These are phyloP conservation scores for Alosa sapidissima DNA, from an alignment of 2,797 vertebrate species.

Conservation along the genomic window DNA sequence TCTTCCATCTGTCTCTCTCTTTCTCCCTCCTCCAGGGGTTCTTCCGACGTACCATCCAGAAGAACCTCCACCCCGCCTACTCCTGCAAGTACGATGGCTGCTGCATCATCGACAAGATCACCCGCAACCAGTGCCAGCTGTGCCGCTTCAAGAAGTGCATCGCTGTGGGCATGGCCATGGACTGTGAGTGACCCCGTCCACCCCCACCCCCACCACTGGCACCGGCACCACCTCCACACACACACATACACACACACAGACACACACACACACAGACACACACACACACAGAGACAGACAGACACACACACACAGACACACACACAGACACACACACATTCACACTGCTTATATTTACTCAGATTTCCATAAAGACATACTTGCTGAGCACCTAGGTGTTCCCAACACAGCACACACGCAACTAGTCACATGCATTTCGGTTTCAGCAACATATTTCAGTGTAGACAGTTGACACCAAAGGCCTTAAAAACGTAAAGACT, in stretches of 20 bases:
- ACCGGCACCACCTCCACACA: not conserved
- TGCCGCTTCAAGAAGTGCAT: conserved; percentile 99
- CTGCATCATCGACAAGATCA: conserved; percentile 98
- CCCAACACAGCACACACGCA: not conserved
- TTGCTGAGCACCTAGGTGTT: not conserved
- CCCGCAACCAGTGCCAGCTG: conserved; percentile 97
- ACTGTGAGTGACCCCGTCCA: conserved; percentile 77
- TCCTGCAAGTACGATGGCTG: conserved; percentile 97
- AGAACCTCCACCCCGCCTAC: conserved; percentile 95
- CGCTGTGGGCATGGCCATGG: conserved; percentile 98
- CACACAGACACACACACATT: conserved; percentile 6
- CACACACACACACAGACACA: conserved; percentile 5
- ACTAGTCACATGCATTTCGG: not conserved
- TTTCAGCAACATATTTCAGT: not conserved
- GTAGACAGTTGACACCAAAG: not conserved
- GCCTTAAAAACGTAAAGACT: not conserved
- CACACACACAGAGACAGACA: not conserved
- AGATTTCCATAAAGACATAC: not conserved
- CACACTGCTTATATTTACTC: conserved; percentile 20
- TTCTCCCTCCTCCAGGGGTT: conserved; percentile 79
- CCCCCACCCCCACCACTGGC: no score
- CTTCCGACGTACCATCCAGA: conserved; percentile 97
- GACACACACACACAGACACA: conserved; percentile 26
- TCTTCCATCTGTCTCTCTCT: not conserved
- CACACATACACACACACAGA: not conserved